Percentiles rank a stretch among this genome's conserved stretches.
Conservation (phyloP, 2,797 vertebrate species). For the Oryzias sinensis region DNA sequence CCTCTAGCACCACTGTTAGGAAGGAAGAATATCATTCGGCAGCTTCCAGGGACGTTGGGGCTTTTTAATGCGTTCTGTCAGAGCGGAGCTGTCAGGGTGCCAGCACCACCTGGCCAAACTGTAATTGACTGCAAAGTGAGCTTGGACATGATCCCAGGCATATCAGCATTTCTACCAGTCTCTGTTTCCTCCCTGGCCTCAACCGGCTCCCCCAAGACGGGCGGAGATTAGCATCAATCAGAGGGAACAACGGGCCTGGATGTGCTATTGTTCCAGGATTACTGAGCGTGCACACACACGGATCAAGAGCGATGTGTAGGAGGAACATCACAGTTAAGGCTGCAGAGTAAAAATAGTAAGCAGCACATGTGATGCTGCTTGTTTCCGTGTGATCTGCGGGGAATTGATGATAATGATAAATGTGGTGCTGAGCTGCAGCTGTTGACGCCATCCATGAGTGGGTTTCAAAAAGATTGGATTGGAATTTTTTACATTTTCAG, state of each 20-base stretch:
- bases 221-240: constrained; percentile 65
- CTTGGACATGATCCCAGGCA: constrained; percentile 65
- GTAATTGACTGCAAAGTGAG: constrained; percentile 75
- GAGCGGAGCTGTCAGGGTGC: constrained; percentile 60
- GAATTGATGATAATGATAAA: constrained; percentile 65
- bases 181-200: constrained; percentile 44
- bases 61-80: constrained; percentile 70
- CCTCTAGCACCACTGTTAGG: constrained; percentile 26
- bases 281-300: constrained; percentile 41
- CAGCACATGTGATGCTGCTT: constrained; percentile 36
- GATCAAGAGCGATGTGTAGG: constrained; percentile 51
- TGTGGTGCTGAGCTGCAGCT: constrained; percentile 49
- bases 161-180: constrained; percentile 59
- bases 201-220: constrained; percentile 52
- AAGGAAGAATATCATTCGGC: constrained; percentile 46
- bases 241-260: constrained; percentile 44
- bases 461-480: constrained; percentile 39
- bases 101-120: constrained; percentile 73
- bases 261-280: constrained; percentile 64
- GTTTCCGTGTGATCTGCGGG: constrained; percentile 38
- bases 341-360: constrained; percentile 60
- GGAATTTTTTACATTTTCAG: constrained; percentile 51
- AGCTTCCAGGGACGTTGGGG: constrained; percentile 39
- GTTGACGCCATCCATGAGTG: constrained; percentile 51
- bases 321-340: constrained; percentile 39